Evolutionary conservation across 1,140 invertebrate species (phyloP), one percentile per base, ranked within the genome.

Genomic region (Amphibalanus amphitrite): DNA sequence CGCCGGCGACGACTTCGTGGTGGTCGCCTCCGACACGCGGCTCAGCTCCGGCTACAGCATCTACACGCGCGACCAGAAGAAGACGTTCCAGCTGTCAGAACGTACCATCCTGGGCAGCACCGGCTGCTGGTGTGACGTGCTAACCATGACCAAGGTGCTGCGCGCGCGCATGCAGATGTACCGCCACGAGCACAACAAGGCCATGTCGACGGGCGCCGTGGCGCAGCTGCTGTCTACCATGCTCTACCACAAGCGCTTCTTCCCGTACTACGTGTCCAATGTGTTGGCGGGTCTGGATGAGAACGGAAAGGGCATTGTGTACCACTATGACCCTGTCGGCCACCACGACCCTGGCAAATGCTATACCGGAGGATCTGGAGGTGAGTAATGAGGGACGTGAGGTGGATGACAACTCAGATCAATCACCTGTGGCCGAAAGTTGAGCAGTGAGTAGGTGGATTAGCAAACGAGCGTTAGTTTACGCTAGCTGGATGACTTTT

Each of bases 101-200:
- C 86, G 82, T 64, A 96, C 95, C 38, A 88, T 98, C 69, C 81
- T 99, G 64, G 95, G 91, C 3, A 88, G 86, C 71, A 87, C 90
- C 71, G 97, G 97, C 47, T 98, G 97, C 81, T 97, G 97, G 92
- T 96, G 95, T 77, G 97, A 99, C 83, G 90, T 91, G n/a, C 82
- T 98, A 1, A 94, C 95, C 28, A 83, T 99, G 8, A 93, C 91
- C 8, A 86, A 92, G 75, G 82, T 95, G 71, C 79, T 99, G 33
- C 82, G 89, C 74, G 90, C 93, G 73, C 86, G 93, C 73, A 88
- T 97, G 85, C 83, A 97, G 86, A 93, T 95, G 87, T 99, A 98
- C 78, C 84, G 90, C 74, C 92, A 98, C 80, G 92, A 97, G 72
- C 95, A 99, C 81, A 88, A 94, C 76, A 95, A 94, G 79, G 83